A percentile compares a stretch with the other conserved stretches of the same genome.
Conservation (phyloP, 1,140 invertebrate species). For the Pemphigus obesinymphae region DNA sequence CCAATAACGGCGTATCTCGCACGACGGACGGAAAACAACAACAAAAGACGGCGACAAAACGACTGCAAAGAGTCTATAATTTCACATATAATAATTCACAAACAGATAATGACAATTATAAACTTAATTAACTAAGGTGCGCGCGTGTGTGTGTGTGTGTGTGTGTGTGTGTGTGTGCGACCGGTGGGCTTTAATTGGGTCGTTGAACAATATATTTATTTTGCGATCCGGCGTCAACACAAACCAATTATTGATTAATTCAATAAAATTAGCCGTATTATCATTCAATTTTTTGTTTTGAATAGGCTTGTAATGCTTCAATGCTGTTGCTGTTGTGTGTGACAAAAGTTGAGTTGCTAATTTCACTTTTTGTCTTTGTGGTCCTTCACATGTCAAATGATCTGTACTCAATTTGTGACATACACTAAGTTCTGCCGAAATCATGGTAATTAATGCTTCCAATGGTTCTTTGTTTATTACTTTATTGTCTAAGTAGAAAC, state of each 20-base stretch:
- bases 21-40: too few species aligned
- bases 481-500: slow-evolving; percentile 43
- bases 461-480: slow-evolving; percentile 43
- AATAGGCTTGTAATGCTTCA: slow-evolving; percentile 28
- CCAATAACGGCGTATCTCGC: too few species aligned
- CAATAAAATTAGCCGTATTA: slow-evolving; percentile 40
- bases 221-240: too few species aligned
- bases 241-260: slow-evolving; percentile 44
- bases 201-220: too few species aligned
- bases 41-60: too few species aligned
- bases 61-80: too few species aligned
- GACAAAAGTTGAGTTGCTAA: slow-evolving; percentile 45
- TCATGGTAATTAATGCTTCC: slow-evolving; percentile 29
- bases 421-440: slow-evolving; percentile 42
- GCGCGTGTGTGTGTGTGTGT: too few species aligned
- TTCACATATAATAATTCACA: too few species aligned
- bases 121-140: too few species aligned
- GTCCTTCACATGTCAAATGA: slow-evolving; percentile 42
- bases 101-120: too few species aligned
- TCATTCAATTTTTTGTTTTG: neutral
- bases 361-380: slow-evolving; percentile 44
- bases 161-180: too few species aligned
- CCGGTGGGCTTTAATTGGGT: too few species aligned
- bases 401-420: slow-evolving; percentile 42
- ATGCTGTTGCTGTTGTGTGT: slow-evolving; percentile 43